phyloP scores from a whole-genome alignment of 2,888 invertebrate species.

The Agriotes lineatus region DNA sequence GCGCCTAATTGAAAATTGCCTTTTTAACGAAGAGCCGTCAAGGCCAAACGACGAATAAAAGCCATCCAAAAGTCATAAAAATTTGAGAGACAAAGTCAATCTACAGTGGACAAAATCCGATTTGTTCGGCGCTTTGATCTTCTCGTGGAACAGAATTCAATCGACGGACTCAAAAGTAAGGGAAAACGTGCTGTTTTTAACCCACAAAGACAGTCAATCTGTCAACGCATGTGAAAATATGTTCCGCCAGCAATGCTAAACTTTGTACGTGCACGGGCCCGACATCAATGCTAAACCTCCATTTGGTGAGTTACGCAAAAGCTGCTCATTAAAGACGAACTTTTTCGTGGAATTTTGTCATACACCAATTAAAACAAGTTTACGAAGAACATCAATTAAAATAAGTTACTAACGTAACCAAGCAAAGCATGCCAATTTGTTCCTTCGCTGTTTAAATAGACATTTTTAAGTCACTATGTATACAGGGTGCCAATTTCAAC shows the following conservation, averaged over 20 bases:
- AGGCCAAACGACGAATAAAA: conserved; percentile 13
- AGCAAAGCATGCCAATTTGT: too few species aligned
- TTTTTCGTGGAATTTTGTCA: too few species aligned
- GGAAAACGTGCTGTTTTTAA: conserved; percentile 28
- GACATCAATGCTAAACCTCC: too few species aligned
- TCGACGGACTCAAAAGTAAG: conserved; percentile 29
- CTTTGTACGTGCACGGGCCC: too few species aligned
- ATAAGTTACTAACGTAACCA: too few species aligned
- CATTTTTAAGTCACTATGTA: too few species aligned
- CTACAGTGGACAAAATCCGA: conserved; percentile 39
- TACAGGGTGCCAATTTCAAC: too few species aligned
- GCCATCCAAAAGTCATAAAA: conserved; percentile 27
- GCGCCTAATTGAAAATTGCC: conserved; percentile 28
- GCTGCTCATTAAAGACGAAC: too few species aligned
- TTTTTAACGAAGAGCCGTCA: conserved; percentile 15
- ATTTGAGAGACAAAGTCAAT: conserved; percentile 35
- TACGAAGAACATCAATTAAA: too few species aligned
- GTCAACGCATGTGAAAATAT: conserved; percentile 31
- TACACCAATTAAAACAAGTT: too few species aligned
- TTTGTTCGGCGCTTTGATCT: conserved; percentile 38
- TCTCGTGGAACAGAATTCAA: conserved; percentile 35
- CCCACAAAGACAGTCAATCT: conserved; percentile 34
- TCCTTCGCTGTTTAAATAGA: too few species aligned
- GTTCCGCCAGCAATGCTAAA: conserved; percentile 18
- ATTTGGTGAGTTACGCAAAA: too few species aligned